A percentile compares a stretch with the other conserved stretches of the same genome.
Evolutionary conservation across 2,888 invertebrate species (phyloP).

Genomic region (Xestia ashworthii): DNA sequence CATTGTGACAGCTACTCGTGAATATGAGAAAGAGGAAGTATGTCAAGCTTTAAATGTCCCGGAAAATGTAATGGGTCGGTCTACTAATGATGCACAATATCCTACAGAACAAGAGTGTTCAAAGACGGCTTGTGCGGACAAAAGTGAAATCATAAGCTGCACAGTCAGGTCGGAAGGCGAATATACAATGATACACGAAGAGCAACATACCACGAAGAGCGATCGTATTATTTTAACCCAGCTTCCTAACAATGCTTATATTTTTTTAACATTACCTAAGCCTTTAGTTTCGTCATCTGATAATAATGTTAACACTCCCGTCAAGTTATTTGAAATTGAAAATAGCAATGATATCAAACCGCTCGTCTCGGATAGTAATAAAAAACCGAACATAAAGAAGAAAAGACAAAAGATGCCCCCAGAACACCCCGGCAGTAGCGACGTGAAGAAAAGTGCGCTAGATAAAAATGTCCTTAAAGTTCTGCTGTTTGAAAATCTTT

Average conservation of each 20-base stretch:
- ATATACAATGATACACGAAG: conserved; percentile 21
- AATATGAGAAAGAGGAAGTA: conserved; percentile 20
- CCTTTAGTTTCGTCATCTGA: conserved; percentile 70
- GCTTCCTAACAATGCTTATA: conserved; percentile 80
- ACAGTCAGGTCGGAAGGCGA: conserved; percentile 22
- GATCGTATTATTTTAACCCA: conserved; percentile 72
- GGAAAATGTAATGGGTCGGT: background rate
- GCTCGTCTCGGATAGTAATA: conserved; percentile 61
- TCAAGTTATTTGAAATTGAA: conserved; percentile 67
- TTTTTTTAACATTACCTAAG: conserved; percentile 82
- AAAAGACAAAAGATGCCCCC: conserved; percentile 70
- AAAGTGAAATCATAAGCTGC: conserved; percentile 35
- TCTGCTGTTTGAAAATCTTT: conserved; percentile 80
- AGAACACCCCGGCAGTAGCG: conserved; percentile 66
- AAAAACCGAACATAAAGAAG: conserved; percentile 66
- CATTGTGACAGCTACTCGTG: conserved; percentile 11
- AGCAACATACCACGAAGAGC: conserved; percentile 47
- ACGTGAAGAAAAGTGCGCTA: conserved; percentile 71
- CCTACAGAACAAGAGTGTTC: conserved; percentile 4
- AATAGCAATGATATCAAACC: conserved; percentile 64
- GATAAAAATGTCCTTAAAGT: conserved; percentile 80
- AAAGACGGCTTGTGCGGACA: conserved; percentile 16
- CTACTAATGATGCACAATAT: conserved; percentile 1
- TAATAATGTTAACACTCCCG: conserved; percentile 61
- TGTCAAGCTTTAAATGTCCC: conserved; percentile 3